Base-by-base conservation (phyloP, 1,140 invertebrate species). In the Leptinotarsa undecemlineata region DNA sequence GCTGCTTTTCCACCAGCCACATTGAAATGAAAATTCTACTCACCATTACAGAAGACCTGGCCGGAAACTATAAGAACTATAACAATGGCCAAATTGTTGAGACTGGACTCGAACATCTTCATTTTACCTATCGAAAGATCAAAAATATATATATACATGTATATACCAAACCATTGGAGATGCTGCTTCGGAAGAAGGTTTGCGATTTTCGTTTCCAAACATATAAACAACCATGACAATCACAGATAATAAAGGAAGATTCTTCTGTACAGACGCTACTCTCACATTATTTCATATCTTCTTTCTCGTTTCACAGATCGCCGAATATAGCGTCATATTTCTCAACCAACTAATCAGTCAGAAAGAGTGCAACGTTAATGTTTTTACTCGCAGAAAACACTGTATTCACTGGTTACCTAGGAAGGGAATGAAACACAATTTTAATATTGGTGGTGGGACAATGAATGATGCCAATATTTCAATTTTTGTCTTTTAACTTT, bases 1-100 rank as follows among this genome's bases (percentile, higher is more conserved):
- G 1, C 33, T 42, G 33, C 33, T 42, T 11, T 42, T 42, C 33
- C 33, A 42, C 33, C 8, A 42, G 33, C 8, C 8, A 42, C 8
- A 42, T 42, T 1, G 5, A 15, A 57, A 57, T 57, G 15, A 57
- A 19, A 57, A 57, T 5, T 57, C 26, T 42, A 68, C 66, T 68
- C 42, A 68, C 66, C 66, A 42, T 68, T 68, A 42, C 23, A 68
- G 66, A 68, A 68, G 33, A 68, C 66, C 42, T 68, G 66, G n/a
- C 66, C 66, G 14, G 23, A 42, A 6, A 68, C 42, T 17, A 68
- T n/a, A 8, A 68, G 66, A n/a, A 68, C 66, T 17, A 68, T 68
- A 11, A 19, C 19, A 17, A 42, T 19, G 66, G 66, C 33, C 15
- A 68, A 68, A 57, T 57, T 15, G n/a, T 57, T 57, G 19, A 68